Base-by-base conservation (phyloP, 2,113 vertebrate genomes). In the Epinephelus cyanopodus region DNA sequence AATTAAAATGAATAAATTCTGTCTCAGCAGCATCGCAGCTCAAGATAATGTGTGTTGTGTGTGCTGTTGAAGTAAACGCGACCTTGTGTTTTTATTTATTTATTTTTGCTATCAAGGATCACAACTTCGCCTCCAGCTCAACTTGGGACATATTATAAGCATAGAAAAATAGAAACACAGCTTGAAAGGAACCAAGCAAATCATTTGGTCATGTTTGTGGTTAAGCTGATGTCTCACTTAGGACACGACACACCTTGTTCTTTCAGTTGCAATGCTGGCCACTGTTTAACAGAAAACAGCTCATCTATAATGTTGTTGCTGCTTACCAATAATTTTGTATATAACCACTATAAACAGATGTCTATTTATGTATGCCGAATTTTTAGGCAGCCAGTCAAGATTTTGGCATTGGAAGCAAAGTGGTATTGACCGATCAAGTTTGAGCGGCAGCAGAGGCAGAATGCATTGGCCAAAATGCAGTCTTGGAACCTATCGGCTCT, bases 1-100 rank as follows among this genome's bases (percentile, higher is more conserved):
- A 65, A 78, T 77, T 81, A 84, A 88, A 77, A 76, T 58, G 12
- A 85, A 83, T 50, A 27, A 47, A 74, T 64, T 67, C 45, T 42
- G 39, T 74, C 72, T 74, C 58, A 73, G 63, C 27, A 18, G 68
- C 53, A 42, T 27, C 77, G 57, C 50, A 54, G 42, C 53, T 25
- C 13, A 21, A 50, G 53, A 42, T 76, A 61, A 74, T 52, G 45
- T 52, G 47, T 6, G 25, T 21, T 69, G 68, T 15, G 60, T 47
- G 23, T 47, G 4, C 3, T n/a, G 6, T 29, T 42, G n/a, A 64
- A 13, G n/a, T 50, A 13, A 39, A 57, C n/a, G 21, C 48, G 39
- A 71, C 25, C 21, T 54, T 69, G 27, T 15, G 3, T 62, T 53
- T 61, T 6, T 39, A 17, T 48, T 6, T 10, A 39, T 56, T 56